Evolutionary conservation across 2,797 vertebrate genomes (phyloP).

Genomic region (Nyctibius grandis): DNA sequence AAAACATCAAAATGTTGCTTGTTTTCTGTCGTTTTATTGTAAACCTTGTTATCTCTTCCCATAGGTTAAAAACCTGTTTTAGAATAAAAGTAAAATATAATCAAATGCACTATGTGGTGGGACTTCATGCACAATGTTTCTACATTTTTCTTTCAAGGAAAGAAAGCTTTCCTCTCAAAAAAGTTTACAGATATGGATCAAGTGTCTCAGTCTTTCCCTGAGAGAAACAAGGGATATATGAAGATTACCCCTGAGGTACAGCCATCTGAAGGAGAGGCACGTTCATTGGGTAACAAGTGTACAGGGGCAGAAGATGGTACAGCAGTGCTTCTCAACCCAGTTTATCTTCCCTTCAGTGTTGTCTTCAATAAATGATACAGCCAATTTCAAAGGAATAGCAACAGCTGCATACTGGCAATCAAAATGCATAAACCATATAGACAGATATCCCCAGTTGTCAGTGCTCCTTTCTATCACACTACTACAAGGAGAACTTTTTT

Average conservation of each 20-base stretch:
- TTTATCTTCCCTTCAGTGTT: neutral
- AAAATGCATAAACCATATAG: neutral
- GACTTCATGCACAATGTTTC: neutral
- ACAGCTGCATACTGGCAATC: neutral
- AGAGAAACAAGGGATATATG: neutral
- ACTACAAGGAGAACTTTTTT: neutral
- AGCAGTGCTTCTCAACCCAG: neutral
- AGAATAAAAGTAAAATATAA: neutral
- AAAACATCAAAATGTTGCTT: neutral
- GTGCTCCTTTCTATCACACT: neutral
- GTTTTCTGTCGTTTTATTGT: neutral
- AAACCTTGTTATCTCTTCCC: neutral
- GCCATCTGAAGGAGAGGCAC: neutral
- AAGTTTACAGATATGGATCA: neutral
- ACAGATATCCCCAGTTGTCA: neutral
- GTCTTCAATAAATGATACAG: neutral
- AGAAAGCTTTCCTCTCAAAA: neutral
- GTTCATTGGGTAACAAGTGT: neutral
- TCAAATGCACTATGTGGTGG: neutral
- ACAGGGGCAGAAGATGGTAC: neutral
- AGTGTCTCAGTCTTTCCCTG: neutral
- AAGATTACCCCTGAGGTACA: neutral
- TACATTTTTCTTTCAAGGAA: neutral
- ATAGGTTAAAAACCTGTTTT: neutral
- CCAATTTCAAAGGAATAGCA: neutral